phyloP scores from a whole-genome alignment of 2,888 invertebrate genomes.

The Gymnosoma rotundatum region DNA sequence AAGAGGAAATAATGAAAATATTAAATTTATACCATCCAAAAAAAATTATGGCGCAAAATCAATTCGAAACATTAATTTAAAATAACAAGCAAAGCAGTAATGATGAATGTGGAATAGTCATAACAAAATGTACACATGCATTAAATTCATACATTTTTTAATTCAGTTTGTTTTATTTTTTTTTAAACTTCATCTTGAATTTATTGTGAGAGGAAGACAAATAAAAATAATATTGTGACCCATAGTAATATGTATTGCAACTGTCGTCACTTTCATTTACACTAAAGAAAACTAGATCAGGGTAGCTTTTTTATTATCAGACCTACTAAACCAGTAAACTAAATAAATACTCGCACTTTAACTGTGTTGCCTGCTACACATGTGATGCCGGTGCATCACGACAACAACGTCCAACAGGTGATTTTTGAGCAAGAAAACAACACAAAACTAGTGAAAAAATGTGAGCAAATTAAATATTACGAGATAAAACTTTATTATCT shows the following conservation, averaged over 20 bases:
- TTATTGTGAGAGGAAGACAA: too few species aligned
- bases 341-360: constrained; percentile 20
- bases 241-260: constrained; percentile 15
- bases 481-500: constrained; percentile 33
- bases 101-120: too few species aligned
- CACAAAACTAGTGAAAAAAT: not conserved
- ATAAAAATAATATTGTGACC: not conserved
- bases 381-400: constrained; percentile 33
- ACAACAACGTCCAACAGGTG: constrained; percentile 60
- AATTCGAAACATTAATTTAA: too few species aligned
- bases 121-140: too few species aligned
- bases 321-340: constrained; percentile 60
- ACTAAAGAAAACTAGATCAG: not conserved
- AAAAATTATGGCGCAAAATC: too few species aligned
- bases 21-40: too few species aligned
- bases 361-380: not conserved
- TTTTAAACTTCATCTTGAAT: too few species aligned
- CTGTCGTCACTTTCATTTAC: constrained; percentile 17
- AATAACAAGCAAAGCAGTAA: too few species aligned
- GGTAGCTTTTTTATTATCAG: constrained; percentile 21
- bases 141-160: too few species aligned
- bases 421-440: constrained; percentile 8
- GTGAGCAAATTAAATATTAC: not conserved
- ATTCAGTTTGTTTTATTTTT: too few species aligned
- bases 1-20: too few species aligned